Evolutionary conservation across 2,888 invertebrate species (phyloP).

Genomic region (Habroteleia sp.): DNA sequence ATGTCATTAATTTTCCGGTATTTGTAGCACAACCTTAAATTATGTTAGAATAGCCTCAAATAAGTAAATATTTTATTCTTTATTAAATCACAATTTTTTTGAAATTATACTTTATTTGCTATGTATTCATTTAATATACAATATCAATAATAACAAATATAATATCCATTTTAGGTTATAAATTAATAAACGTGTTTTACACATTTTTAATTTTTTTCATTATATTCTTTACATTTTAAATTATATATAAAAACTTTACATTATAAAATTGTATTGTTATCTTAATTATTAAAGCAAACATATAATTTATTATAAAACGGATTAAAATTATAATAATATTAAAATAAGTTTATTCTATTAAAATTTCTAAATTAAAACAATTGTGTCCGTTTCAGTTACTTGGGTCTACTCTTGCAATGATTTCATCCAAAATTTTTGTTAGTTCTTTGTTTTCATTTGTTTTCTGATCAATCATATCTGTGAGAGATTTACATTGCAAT

Average conservation of each 20-base stretch:
- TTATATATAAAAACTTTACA: slow-evolving; percentile 47
- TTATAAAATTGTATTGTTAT: slow-evolving; percentile 35
- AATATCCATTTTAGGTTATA: background rate
- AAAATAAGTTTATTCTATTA: slow-evolving; percentile 32
- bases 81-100: no score
- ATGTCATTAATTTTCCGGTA: no score
- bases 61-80: no score
- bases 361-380: slow-evolving; percentile 30
- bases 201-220: slow-evolving; percentile 8
- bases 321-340: slow-evolving; percentile 17
- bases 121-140: background rate
- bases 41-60: no score
- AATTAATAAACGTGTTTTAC: background rate
- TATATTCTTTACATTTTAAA: slow-evolving; percentile 39
- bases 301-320: slow-evolving; percentile 29
- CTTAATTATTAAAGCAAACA: slow-evolving; percentile 18
- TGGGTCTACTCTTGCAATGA: slow-evolving; percentile 85
- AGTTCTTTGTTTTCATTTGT: slow-evolving; percentile 94
- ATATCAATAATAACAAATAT: no score
- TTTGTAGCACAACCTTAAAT: no score
- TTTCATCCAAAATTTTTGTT: slow-evolving; percentile 95
- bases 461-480: slow-evolving; percentile 93
- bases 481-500: slow-evolving; percentile 83
- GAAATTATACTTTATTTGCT: background rate
- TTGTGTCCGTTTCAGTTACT: slow-evolving; percentile 6